Conservation (phyloP, 2,888 invertebrate species). For the Andrena minutula region DNA sequence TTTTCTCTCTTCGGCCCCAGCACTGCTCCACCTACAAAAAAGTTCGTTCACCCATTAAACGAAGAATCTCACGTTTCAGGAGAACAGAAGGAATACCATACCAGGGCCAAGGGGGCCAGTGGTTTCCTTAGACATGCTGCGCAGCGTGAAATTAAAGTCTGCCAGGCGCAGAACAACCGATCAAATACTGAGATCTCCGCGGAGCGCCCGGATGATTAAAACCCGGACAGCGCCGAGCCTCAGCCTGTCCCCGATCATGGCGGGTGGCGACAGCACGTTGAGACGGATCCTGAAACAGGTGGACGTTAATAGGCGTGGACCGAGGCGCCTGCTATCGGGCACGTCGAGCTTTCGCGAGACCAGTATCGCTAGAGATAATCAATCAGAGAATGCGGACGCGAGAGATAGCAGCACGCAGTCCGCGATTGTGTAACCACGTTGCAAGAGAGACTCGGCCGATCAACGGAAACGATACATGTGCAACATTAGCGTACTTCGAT, state of each 20-base stretch:
- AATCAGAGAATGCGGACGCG: slow-evolving; percentile 50
- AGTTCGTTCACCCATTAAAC: neutral
- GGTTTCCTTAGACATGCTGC: slow-evolving; percentile 82
- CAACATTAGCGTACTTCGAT: neutral
- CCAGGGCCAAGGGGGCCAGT: slow-evolving; percentile 75
- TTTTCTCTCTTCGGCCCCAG: no score
- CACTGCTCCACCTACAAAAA: neutral
- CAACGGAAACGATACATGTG: neutral
- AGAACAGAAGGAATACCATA: slow-evolving; percentile 70
- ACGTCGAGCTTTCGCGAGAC: slow-evolving; percentile 55
- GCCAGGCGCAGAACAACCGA: slow-evolving; percentile 74
- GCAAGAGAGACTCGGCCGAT: neutral
- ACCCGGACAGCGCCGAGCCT: slow-evolving; percentile 65
- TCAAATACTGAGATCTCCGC: slow-evolving; percentile 74
- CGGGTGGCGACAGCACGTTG: slow-evolving; percentile 71
- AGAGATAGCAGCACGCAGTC: slow-evolving; percentile 65
- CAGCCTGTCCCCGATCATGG: slow-evolving; percentile 75
- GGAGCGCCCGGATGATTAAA: slow-evolving; percentile 72
- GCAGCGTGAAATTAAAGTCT: slow-evolving; percentile 81
- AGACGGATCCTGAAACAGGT: slow-evolving; percentile 74
- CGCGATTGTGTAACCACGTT: slow-evolving; percentile 27
- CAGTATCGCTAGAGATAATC: slow-evolving; percentile 65
- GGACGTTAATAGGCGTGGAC: slow-evolving; percentile 70
- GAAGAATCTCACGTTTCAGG: slow-evolving; percentile 65
- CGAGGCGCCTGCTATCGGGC: slow-evolving; percentile 56